Percentiles rank a stretch among this genome's conserved stretches.
Evolutionary conservation across 2,797 vertebrate genomes (phyloP).

Genomic region (Syngnathus acus): DNA sequence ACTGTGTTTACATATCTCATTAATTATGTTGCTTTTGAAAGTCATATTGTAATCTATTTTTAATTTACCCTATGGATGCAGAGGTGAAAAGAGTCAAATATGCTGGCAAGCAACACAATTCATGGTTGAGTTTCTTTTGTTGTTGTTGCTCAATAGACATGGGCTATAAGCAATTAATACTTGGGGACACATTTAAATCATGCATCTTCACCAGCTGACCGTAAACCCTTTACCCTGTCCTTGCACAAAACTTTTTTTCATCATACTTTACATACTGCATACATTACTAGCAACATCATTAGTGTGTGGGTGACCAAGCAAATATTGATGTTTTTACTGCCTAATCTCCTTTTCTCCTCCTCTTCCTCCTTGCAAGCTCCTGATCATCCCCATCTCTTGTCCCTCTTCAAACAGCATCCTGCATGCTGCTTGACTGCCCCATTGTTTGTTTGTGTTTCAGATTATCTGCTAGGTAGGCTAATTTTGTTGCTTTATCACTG

Average conservation of each 20-base stretch:
- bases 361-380: slow-evolving; percentile 16
- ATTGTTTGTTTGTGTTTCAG: slow-evolving; percentile 46
- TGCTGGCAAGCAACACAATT: neutral
- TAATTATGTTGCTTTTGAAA: slow-evolving; percentile 4
- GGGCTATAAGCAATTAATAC: neutral
- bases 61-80: neutral
- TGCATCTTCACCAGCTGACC: neutral
- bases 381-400: slow-evolving; percentile 30
- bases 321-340: slow-evolving; percentile 35
- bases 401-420: slow-evolving; percentile 36
- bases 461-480: slow-evolving; percentile 44
- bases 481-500: slow-evolving; percentile 50
- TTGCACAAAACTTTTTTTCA: neutral
- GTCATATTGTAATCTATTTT: neutral
- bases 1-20: neutral
- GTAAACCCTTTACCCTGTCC: neutral
- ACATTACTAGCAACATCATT: slow-evolving; percentile 5
- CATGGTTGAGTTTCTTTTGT: neutral
- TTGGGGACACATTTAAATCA: neutral
- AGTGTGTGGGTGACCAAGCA: slow-evolving; percentile 21
- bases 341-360: slow-evolving; percentile 12
- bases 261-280: neutral
- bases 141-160: neutral
- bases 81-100: neutral
- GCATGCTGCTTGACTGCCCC: slow-evolving; percentile 20